Conservation (phyloP, 2,113 vertebrate genomes). For the Calyptomena viridis region DNA sequence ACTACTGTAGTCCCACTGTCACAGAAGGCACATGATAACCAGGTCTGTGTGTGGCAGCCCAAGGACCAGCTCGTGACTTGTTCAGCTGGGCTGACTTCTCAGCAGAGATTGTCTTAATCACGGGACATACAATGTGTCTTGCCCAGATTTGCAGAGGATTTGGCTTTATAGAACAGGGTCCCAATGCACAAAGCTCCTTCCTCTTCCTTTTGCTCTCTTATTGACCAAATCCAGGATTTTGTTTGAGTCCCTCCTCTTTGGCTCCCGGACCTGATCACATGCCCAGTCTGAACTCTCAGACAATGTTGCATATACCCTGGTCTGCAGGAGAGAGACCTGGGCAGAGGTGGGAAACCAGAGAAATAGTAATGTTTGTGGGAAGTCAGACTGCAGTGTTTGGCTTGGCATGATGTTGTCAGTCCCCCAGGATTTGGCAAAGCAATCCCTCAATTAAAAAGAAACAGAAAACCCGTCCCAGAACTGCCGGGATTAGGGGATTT, state of each 20-base stretch:
- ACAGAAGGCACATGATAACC: neutral
- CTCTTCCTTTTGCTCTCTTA: neutral
- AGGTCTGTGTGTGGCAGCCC: neutral
- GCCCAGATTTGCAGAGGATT: constrained; percentile 26
- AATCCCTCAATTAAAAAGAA: neutral
- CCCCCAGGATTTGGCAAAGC: neutral
- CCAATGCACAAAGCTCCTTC: neutral
- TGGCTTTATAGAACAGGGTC: neutral
- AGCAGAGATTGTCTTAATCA: neutral
- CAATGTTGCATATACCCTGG: neutral
- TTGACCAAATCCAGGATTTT: neutral
- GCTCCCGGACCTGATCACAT: neutral
- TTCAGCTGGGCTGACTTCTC: neutral
- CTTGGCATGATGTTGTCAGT: neutral
- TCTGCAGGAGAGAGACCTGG: neutral
- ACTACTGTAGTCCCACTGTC: neutral
- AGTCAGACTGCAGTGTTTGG: neutral
- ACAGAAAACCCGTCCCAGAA: neutral
- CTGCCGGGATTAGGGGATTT: neutral
- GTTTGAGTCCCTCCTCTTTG: neutral
- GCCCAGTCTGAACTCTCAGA: neutral
- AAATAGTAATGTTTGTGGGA: accelerated
- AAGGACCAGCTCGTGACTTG: neutral
- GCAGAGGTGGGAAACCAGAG: neutral
- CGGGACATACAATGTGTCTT: accelerated